A percentile compares a stretch with the other conserved stretches of the same genome.
These are phyloP conservation scores for Idaea dimidiata DNA, from an alignment of 2,888 invertebrate genomes.

Conservation along the genomic window DNA sequence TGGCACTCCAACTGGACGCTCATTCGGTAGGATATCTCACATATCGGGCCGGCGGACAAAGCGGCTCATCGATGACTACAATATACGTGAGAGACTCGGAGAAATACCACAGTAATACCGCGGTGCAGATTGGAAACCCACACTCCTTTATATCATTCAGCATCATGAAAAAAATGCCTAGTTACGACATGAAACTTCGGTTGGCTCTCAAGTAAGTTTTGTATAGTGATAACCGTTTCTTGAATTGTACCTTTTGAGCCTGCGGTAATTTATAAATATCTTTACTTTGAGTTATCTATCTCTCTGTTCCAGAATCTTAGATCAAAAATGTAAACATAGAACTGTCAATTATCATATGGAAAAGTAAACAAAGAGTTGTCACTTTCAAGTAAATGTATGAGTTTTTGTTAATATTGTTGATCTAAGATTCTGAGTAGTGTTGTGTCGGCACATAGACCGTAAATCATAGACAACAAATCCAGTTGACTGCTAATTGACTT, in stretches of 20 bases:
- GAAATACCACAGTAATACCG: slow-evolving; percentile 83
- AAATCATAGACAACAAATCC: too few relatives aligned
- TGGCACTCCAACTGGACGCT: slow-evolving; percentile 92
- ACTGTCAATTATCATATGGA: too few relatives aligned
- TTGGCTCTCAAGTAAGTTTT: slow-evolving; percentile 88
- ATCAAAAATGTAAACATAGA: too few relatives aligned
- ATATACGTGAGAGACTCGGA: slow-evolving; percentile 90
- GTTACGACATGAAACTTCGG: slow-evolving; percentile 89
- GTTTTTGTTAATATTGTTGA: too few relatives aligned
- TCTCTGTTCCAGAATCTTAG: too few relatives aligned
- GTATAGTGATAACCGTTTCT: not conserved
- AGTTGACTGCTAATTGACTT: too few relatives aligned
- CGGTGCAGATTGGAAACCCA: slow-evolving; percentile 90
- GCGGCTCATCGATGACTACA: slow-evolving; percentile 88
- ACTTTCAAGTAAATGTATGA: too few relatives aligned
- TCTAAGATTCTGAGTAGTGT: too few relatives aligned
- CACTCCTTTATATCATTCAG: slow-evolving; percentile 88
- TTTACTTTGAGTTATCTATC: too few relatives aligned
- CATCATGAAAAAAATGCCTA: slow-evolving; percentile 89
- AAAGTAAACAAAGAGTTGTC: too few relatives aligned
- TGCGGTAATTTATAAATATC: too few relatives aligned
- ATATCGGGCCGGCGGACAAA: slow-evolving; percentile 85
- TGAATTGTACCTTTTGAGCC: not conserved
- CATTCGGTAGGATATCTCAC: slow-evolving; percentile 94
- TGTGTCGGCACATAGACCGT: too few relatives aligned